Evolutionary conservation across 1,140 invertebrate genomes (phyloP).

Genomic region (Drosophila nigrodunni): DNA sequence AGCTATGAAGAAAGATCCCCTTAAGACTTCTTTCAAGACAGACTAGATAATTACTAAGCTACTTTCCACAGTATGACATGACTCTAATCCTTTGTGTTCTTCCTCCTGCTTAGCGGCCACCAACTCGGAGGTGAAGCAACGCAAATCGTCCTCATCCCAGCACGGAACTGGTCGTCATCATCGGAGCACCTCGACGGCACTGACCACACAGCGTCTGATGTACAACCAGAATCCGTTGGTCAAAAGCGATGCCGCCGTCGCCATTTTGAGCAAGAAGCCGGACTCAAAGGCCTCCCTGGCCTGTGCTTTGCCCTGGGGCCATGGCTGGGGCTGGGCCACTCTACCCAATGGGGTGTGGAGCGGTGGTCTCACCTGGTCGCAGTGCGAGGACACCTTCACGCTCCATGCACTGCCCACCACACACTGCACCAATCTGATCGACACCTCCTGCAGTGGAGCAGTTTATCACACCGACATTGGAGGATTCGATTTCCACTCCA

Average conservation of each 20-base stretch:
- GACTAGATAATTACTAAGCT: too few species aligned
- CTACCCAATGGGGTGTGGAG: constrained; percentile 87
- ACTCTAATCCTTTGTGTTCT: background rate
- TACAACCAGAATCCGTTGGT: constrained; percentile 79
- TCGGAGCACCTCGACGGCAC: constrained; percentile 45
- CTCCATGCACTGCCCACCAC: constrained; percentile 87
- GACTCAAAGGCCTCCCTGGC: constrained; percentile 82
- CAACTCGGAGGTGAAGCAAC: constrained; percentile 85
- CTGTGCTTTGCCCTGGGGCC: constrained; percentile 84
- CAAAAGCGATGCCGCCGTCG: constrained; percentile 81
- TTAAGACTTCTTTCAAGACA: too few species aligned
- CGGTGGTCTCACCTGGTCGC: constrained; percentile 87
- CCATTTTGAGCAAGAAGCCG: constrained; percentile 82
- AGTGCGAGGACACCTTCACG: constrained; percentile 87
- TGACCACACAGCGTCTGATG: constrained; percentile 62
- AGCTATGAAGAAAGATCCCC: too few species aligned
- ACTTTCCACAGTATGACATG: too few species aligned
- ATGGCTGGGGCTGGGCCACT: constrained; percentile 88
- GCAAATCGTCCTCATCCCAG: constrained; percentile 54
- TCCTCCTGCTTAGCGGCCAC: constrained; percentile 84
- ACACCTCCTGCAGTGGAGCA: constrained; percentile 86
- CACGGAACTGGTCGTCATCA: constrained; percentile 53
- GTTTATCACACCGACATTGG: constrained; percentile 87
- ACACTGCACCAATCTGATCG: constrained; percentile 87
- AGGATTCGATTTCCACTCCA: constrained; percentile 86